Conservation (phyloP, 2,113 vertebrate genomes). For the Syrrhaptes paradoxus region DNA sequence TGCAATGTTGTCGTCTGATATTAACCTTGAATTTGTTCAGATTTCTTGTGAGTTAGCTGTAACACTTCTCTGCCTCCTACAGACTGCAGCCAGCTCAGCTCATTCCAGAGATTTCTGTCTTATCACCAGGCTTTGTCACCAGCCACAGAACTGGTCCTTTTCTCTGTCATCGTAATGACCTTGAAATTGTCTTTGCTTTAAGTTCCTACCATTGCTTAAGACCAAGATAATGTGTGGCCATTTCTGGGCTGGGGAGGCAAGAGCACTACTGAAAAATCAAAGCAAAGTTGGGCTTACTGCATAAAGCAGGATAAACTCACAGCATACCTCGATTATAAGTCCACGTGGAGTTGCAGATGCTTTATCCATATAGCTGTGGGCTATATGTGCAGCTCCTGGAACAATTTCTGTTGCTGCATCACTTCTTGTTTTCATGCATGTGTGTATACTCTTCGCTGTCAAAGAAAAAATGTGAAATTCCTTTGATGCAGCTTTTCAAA, state of each 20-base stretch:
- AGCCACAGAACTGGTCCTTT: background rate
- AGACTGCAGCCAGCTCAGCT: conserved; percentile 15
- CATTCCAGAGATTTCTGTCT: conserved; percentile 39
- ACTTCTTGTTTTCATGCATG: background rate
- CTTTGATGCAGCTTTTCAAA: background rate
- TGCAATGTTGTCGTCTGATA: background rate
- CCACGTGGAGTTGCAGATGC: background rate
- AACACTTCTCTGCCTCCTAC: background rate
- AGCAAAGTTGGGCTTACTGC: background rate
- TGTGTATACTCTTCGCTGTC: background rate
- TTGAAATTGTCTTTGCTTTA: conserved; percentile 7
- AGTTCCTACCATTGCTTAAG: background rate
- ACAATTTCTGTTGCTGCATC: background rate
- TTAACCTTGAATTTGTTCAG: background rate
- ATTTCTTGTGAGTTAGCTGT: background rate
- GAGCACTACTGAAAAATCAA: background rate
- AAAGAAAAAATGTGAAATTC: background rate
- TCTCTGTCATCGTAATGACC: background rate
- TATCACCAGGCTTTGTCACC: conserved; percentile 20
- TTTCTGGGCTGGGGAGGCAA: background rate
- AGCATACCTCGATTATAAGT: background rate
- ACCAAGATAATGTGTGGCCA: background rate
- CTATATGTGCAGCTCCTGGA: background rate
- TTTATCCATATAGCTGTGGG: background rate
- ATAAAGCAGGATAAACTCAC: background rate